Base-by-base conservation (phyloP, 2,113 vertebrate genomes). In the Takifugu bimaculatus region DNA sequence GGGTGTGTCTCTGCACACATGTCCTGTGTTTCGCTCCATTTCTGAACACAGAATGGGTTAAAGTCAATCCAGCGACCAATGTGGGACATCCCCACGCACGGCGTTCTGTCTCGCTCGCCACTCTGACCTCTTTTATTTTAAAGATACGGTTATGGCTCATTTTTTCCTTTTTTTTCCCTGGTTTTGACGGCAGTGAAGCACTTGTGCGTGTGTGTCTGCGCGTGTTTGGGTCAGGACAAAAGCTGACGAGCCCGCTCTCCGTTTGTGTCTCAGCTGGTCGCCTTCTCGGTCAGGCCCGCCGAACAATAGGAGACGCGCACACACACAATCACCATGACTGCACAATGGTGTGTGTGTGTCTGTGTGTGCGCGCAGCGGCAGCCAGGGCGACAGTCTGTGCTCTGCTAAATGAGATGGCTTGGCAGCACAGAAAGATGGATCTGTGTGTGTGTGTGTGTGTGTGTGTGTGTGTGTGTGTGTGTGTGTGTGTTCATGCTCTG, bases 261-360 rank as follows among this genome's bases (percentile, higher is more conserved):
- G 75, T 79, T 84, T 76, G 76, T 76, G 60, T 70, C 79, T 76
- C 82, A 84, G 85, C 87, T 85, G 82, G 74, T 75, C 56, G 58
- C 82, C 82, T 81, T 78, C 76, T 77, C 66, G 35, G 64, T 58
- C 60, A 28, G 77, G 57, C 66, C 70, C 20, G 52, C 57, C 20
- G 64, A 80, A 88, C 85, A 88, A 87, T 86, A 50, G 80, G 47
- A 57, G 5, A 60, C 14, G 62, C 53, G 61, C 50, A 52, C 26
- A 48, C n/a, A 45, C 60, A 42, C 51, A 56, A 12, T 27, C 59
- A 54, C 32, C 45, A 32, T 65, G 43, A 51, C 32, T 45, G 63
- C 49, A 14, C 51, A 56, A 48, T n/a, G 9, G 45, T n/a, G 45
- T 48, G 45, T 48, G 45, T 48, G 10, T 48, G 42, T 43, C 6